Conservation (phyloP, 2,797 vertebrate genomes). For the Sphenodon punctatus region DNA sequence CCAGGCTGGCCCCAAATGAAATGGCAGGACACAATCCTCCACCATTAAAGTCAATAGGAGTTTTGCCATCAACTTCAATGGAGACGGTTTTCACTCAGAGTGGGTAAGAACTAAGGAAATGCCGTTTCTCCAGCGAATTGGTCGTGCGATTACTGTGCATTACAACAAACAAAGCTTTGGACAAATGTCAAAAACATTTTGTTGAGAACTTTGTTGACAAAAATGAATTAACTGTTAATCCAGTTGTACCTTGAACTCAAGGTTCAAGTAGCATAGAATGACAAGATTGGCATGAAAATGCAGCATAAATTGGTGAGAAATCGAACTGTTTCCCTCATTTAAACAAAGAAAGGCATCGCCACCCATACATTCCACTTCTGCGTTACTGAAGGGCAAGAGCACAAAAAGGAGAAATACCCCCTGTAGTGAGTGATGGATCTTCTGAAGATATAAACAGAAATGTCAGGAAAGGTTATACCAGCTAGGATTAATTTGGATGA, state of each 20-base stretch:
- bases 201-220: background rate
- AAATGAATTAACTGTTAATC: slow-evolving; percentile 3
- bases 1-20: no score
- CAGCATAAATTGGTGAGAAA: background rate
- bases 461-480: background rate
- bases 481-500: background rate
- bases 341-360: background rate
- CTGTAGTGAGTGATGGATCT: background rate
- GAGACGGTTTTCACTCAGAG: no score
- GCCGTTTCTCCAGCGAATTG: no score
- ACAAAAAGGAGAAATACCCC: accelerated
- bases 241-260: background rate
- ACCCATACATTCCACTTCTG: background rate
- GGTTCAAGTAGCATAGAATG: background rate
- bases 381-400: background rate
- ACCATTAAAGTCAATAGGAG: no score
- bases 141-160: no score
- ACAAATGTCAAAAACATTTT: slow-evolving; percentile 1
- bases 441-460: background rate
- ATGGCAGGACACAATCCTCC: no score
- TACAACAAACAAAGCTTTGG: no score
- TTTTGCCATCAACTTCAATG: no score
- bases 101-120: no score
- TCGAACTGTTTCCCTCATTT: background rate
- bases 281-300: background rate